A percentile compares a stretch with the other conserved stretches of the same genome.
Evolutionary conservation across 2,888 invertebrate genomes (phyloP).

Genomic region (Plemyria rubiginata): DNA sequence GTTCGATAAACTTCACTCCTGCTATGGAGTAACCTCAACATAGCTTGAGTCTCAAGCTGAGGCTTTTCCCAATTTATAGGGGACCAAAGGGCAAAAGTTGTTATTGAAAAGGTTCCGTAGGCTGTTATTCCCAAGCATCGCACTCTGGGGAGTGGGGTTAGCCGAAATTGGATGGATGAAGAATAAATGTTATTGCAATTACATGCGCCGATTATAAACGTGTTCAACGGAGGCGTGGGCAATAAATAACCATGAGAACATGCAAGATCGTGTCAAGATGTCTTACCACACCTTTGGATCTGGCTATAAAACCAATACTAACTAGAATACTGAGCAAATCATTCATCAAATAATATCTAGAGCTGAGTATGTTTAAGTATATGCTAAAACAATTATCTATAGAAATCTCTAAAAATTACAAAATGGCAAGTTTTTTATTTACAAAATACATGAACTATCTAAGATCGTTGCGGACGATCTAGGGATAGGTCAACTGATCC

Average conservation of each 20-base stretch:
- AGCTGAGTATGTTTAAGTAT: too few species aligned
- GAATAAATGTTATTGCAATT: slow-evolving; percentile 26
- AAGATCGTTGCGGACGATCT: too few species aligned
- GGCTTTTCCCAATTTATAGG: slow-evolving; percentile 43
- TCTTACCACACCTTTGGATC: too few species aligned
- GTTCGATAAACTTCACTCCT: background rate
- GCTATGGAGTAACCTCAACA: slow-evolving; percentile 14
- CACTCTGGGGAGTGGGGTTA: slow-evolving; percentile 23
- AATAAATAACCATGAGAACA: background rate
- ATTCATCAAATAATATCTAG: too few species aligned
- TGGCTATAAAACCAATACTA: too few species aligned
- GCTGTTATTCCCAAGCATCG: slow-evolving; percentile 25
- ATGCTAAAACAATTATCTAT: too few species aligned
- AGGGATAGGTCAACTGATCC: too few species aligned
- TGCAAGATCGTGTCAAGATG: background rate
- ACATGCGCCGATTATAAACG: slow-evolving; percentile 4
- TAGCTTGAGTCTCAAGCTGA: slow-evolving; percentile 29
- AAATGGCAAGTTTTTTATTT: too few species aligned
- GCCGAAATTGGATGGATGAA: slow-evolving; percentile 18
- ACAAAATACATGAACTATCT: too few species aligned
- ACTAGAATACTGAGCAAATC: too few species aligned
- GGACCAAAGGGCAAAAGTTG: slow-evolving; percentile 39
- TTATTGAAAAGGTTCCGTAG: slow-evolving; percentile 42
- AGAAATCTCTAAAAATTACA: too few species aligned
- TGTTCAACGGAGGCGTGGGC: background rate